Base-by-base conservation (phyloP, 2,113 vertebrate genomes). In the Hippocampus mohnikei region DNA sequence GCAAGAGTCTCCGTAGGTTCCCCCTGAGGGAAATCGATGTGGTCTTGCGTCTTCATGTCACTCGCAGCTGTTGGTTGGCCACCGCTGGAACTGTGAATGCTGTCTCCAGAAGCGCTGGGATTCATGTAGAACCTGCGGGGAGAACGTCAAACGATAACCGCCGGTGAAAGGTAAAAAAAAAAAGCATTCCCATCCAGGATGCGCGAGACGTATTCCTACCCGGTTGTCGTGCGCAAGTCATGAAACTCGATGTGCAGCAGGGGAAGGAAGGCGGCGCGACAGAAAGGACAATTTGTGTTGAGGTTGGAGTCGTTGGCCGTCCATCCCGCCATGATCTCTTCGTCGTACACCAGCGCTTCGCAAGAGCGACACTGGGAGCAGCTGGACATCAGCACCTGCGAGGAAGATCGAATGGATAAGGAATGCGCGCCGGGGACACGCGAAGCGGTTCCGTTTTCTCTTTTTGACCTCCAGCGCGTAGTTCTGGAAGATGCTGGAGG, bases 291-390 rank as follows among this genome's bases (percentile, higher is more conserved):
- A 15, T 91, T 95, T 72, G 96, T 95, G 77, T 99, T 99, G 69
- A 99, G 91, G 83, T 99, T 99, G 70, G 97, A 99, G 83, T 99
- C 97, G 21, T 99, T 94, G 15, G 96, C 95, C 0, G 93, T 96
- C 97, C 96, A 99, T 25, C 97, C 97, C 61, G 95, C 95, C 97
- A 99, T 99, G 76, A 99, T 96, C 91, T 99, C 96, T 90, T 99
- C 97, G 69, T 99, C 97, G 69, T 99, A 99, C 79, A 99, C 96
- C 85, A 99, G 88, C 46, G 92, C 94, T 78, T 92, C 92, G 87
- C 97, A 99, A 3, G 87, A 90, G 83, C 86, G 94, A 75, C 97
- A 99, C 50, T 95, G 95, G 61, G 97, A 99, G 85, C 97, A 99
- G 78, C 96, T 99, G 73, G 97, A 99, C 95, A 99, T 98, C 84